These are phyloP conservation scores for Melospiza georgiana DNA, from an alignment of 2,113 vertebrate species.

Conservation along the genomic window DNA sequence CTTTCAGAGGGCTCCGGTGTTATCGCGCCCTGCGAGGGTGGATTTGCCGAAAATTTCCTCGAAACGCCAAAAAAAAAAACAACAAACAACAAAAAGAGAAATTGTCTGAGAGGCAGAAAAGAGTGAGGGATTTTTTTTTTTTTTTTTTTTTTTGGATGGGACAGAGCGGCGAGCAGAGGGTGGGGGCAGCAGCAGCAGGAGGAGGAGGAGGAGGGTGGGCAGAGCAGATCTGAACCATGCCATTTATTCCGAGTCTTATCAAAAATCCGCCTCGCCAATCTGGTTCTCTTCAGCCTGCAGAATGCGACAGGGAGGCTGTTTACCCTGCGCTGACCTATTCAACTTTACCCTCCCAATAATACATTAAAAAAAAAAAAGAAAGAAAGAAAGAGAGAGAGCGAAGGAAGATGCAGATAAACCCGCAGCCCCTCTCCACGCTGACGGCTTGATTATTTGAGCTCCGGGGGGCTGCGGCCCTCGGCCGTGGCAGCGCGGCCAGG, in stretches of 20 bases:
- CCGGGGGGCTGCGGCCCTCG: neutral
- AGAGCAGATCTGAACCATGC: constrained; percentile 25
- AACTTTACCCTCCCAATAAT: constrained; percentile 71
- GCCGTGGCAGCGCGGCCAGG: neutral
- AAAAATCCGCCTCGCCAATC: constrained; percentile 22
- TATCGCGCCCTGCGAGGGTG: neutral
- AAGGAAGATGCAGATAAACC: constrained; percentile 59
- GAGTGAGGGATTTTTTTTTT: neutral
- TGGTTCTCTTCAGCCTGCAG: constrained; percentile 63
- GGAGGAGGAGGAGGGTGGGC: neutral
- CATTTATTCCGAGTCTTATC: constrained; percentile 57
- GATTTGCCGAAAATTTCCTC: neutral
- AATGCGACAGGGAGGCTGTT: constrained; percentile 65
- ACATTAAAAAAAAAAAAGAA: constrained; percentile 27
- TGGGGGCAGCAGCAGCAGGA: neutral
- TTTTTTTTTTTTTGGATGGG: too few relatives aligned
- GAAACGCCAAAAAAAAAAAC: neutral
- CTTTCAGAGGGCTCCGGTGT: neutral
- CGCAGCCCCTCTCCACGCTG: constrained; percentile 27
- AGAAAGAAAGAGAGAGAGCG: neutral
- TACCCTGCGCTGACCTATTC: constrained; percentile 72
- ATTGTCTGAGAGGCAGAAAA: neutral
- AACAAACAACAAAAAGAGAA: neutral
- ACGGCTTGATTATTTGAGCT: constrained; percentile 77
- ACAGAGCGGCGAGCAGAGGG: neutral